Percentiles rank a stretch among this genome's conserved stretches.
Conservation (phyloP, 2,797 vertebrate genomes). For the Fundulus diaphanus region DNA sequence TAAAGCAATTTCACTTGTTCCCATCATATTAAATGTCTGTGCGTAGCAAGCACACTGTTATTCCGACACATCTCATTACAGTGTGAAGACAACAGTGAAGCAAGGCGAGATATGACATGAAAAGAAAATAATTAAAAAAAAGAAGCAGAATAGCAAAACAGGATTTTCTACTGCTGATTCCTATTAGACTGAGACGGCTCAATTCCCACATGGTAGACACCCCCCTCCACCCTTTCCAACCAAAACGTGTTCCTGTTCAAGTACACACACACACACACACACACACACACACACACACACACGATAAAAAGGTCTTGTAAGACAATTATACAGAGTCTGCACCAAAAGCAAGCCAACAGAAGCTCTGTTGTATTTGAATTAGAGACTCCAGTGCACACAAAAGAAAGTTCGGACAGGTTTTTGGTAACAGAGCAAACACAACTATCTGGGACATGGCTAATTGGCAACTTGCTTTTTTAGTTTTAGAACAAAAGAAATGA, state of each 20-base stretch:
- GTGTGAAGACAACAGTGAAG: not conserved
- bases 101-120: not conserved
- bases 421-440: constrained; percentile 24
- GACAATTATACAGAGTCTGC: not conserved
- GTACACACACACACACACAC: not conserved
- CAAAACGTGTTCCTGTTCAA: not conserved
- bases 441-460: constrained; percentile 24
- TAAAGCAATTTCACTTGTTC: not conserved
- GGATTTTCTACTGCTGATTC: not conserved
- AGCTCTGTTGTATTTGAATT: constrained; percentile 5
- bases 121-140: too few relatives aligned
- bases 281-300: not conserved
- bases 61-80: not conserved
- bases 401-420: constrained; percentile 24
- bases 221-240: not conserved
- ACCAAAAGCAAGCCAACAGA: not conserved
- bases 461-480: constrained; percentile 20
- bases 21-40: not conserved
- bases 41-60: not conserved
- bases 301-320: not conserved
- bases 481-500: constrained; percentile 13
- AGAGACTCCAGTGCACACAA: constrained; percentile 31
- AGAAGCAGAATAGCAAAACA: not conserved
- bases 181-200: not conserved
- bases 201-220: not conserved